Percentiles rank a stretch among this genome's conserved stretches.
phyloP scores from a whole-genome alignment of 2,888 invertebrate species.

The Marronus borbonicus region DNA sequence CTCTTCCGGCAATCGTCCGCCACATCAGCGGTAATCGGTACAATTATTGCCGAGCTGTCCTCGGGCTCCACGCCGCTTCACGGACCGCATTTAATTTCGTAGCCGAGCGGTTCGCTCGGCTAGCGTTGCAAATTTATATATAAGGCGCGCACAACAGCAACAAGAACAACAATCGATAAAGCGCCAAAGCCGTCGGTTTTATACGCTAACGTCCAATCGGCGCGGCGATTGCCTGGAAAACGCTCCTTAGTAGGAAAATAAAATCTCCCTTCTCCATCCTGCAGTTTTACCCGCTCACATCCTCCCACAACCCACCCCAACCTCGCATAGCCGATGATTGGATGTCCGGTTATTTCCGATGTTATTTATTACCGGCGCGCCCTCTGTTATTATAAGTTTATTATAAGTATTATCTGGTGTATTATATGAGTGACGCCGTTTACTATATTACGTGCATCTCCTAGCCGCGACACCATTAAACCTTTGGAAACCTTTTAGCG shows the following conservation, averaged over 20 bases:
- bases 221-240: constrained; percentile 34
- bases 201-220: constrained; percentile 56
- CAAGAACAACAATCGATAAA: constrained; percentile 40
- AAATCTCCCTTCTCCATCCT: constrained; percentile 40
- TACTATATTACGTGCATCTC: constrained; percentile 28
- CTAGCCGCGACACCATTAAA: constrained; percentile 25
- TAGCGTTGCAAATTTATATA: constrained; percentile 37
- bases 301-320: no score
- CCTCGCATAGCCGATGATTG: constrained; percentile 53
- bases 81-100: constrained; percentile 32
- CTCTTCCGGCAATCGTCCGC: constrained; percentile 1
- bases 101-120: constrained; percentile 1
- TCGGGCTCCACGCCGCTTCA: not conserved
- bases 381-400: constrained; percentile 55
- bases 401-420: constrained; percentile 56
- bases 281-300: no score
- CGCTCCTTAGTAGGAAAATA: constrained; percentile 57
- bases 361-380: constrained; percentile 55
- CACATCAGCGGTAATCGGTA: not conserved
- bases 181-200: constrained; percentile 52
- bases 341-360: constrained; percentile 56
- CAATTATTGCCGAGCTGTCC: not conserved
- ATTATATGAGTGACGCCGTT: constrained; percentile 44
- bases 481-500: constrained; percentile 13
- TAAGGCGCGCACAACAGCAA: not conserved